These are phyloP conservation scores for Gibbula magus DNA, from an alignment of 2,888 invertebrate genomes.

Conservation along the genomic window DNA sequence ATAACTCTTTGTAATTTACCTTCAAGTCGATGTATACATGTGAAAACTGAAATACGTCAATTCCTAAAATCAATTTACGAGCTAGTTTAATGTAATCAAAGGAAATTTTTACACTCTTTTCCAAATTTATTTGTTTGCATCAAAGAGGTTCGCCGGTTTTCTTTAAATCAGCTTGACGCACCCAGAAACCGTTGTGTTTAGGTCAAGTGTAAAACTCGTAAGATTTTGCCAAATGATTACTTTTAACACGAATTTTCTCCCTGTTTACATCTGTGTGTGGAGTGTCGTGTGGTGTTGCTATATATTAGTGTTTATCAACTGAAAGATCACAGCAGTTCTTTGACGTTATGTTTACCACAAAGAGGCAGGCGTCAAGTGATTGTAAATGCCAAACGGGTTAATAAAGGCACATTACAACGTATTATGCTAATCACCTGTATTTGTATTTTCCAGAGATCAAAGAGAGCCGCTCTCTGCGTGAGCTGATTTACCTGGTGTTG, in stretches of 20 bases:
- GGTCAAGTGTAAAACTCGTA: too few species aligned
- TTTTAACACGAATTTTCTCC: slow-evolving; percentile 9
- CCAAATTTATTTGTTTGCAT: too few species aligned
- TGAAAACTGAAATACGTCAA: too few species aligned
- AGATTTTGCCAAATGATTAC: not conserved
- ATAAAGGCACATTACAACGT: slow-evolving; percentile 14
- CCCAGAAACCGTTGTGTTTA: too few species aligned
- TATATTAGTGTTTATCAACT: slow-evolving; percentile 6
- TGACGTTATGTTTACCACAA: not conserved
- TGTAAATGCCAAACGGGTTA: not conserved
- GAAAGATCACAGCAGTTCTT: not conserved
- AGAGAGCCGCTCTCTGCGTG: slow-evolving; percentile 74
- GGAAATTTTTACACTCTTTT: too few species aligned
- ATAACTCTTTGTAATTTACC: too few species aligned
- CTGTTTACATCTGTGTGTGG: not conserved
- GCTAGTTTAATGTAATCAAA: too few species aligned
- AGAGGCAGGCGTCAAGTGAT: not conserved
- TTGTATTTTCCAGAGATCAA: slow-evolving; percentile 71
- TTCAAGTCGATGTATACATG: too few species aligned
- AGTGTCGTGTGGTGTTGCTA: not conserved
- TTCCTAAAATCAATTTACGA: too few species aligned
- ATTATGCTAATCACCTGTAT: slow-evolving; percentile 17
- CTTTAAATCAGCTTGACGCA: too few species aligned
- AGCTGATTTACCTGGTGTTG: slow-evolving; percentile 76
- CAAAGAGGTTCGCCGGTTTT: too few species aligned